Evolutionary conservation across 2,113 vertebrate genomes (phyloP).

Genomic region (Taurulus bubalis): DNA sequence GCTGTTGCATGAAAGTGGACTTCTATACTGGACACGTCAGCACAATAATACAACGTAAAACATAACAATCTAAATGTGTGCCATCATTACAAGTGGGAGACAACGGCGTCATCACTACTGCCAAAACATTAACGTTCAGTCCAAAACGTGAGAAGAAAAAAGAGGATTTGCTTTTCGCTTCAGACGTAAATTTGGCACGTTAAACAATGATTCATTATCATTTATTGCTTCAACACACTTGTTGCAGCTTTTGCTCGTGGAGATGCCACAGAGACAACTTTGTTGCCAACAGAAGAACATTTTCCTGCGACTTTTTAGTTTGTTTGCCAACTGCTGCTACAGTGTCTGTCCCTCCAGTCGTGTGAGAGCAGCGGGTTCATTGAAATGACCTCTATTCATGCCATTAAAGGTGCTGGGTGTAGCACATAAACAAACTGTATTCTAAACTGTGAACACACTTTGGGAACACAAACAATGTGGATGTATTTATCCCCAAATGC

Average conservation of each 20-base stretch:
- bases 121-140: not conserved
- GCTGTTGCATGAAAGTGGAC: not conserved
- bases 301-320: slow-evolving; percentile 5
- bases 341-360: too few relatives aligned
- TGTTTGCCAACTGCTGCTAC: not conserved
- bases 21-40: not conserved
- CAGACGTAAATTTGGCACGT: not conserved
- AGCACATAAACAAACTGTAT: not conserved
- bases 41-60: not conserved
- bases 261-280: not conserved
- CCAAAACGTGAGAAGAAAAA: not conserved
- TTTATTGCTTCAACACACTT: not conserved
- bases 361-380: not conserved
- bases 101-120: slow-evolving; percentile 25
- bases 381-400: not conserved
- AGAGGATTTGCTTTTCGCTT: not conserved
- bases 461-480: not conserved
- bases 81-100: not conserved
- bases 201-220: not conserved
- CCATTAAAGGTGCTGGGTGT: not conserved
- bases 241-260: slow-evolving; percentile 1
- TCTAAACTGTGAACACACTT: not conserved
- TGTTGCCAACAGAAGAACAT: slow-evolving; percentile 49
- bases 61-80: not conserved
- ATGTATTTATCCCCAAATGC: not conserved